Percentiles rank a stretch among this genome's conserved stretches.
phyloP scores from a whole-genome alignment of 2,113 vertebrate species.

The Callipepla californica region DNA sequence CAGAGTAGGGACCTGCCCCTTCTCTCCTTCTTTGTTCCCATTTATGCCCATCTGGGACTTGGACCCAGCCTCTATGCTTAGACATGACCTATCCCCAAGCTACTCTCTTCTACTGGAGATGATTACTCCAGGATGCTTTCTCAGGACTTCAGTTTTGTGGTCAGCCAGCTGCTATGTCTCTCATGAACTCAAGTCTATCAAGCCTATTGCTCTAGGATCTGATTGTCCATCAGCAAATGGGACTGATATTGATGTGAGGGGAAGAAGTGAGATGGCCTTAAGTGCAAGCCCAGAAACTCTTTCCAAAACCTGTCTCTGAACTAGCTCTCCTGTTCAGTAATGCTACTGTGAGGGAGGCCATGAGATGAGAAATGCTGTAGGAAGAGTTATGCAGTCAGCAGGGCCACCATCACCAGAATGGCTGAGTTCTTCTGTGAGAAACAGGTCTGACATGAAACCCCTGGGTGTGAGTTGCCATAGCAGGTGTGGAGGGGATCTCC shows the following conservation, averaged over 20 bases:
- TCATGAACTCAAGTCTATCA: not conserved
- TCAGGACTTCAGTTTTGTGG: not conserved
- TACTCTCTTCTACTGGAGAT: not conserved
- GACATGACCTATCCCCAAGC: not conserved
- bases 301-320: not conserved
- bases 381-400: not conserved
- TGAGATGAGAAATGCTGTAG: not conserved
- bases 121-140: not conserved
- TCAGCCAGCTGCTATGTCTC: not conserved
- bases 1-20: not conserved
- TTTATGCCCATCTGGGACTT: not conserved
- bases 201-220: not conserved
- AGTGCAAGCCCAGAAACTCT: not conserved
- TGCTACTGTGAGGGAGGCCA: not conserved
- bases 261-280: not conserved
- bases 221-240: not conserved
- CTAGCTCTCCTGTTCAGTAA: not conserved
- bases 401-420: not conserved
- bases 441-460: not conserved
- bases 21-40: not conserved
- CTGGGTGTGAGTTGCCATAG: accelerated
- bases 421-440: not conserved
- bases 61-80: not conserved
- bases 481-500: not conserved
- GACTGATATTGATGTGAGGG: accelerated